Base-by-base conservation (phyloP, 2,113 vertebrate species). In the Perccottus glenii region DNA sequence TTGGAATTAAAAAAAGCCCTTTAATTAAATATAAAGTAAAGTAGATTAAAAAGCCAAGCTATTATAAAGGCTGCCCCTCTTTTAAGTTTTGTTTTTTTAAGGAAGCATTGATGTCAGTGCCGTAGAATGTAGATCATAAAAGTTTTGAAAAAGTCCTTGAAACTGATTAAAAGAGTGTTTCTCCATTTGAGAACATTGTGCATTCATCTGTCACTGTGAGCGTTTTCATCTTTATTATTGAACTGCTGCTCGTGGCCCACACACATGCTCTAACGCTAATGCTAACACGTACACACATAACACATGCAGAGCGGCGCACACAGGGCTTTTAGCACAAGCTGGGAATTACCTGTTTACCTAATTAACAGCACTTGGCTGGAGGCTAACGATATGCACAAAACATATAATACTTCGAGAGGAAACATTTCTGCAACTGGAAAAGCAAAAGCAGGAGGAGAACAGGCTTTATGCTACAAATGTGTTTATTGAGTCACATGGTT, bases 331-430 rank as follows among this genome's bases (percentile, higher is more conserved):
- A 60, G 71, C 59, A 78, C 16, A 10, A 67, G 70, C 68, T 76
- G 82, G 81, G 84, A 85, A 87, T 86, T 85, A 90, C 82, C 87
- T 89, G 88, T 87, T 89, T 89, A 86, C 75, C 85, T 87, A 86
- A 90, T 90, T 89, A 89, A 87, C 82, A 84, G 80, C 71, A 78
- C 79, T 83, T 85, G 81, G 85, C 84, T 90, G 77, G 70, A 85
- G 85, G 87, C 85, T 84, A 81, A 76, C 85, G 76, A 86, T 87
- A 86, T 88, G 84, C 82, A 58, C n/a, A 36, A 50, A 84, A 88
- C 3, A 80, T 73, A 66, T 82, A 86, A 83, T 69, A 78, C 67
- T 82, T 27, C 15, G 15, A 9, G 68, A 82, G 71, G 58, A 60
- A 75, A 49, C 68, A 12, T 4, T 27, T 10, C 58, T 40, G 5